Evolutionary conservation across 2,888 invertebrate genomes (phyloP).

Genomic region (Lasioglossum oenotherae): DNA sequence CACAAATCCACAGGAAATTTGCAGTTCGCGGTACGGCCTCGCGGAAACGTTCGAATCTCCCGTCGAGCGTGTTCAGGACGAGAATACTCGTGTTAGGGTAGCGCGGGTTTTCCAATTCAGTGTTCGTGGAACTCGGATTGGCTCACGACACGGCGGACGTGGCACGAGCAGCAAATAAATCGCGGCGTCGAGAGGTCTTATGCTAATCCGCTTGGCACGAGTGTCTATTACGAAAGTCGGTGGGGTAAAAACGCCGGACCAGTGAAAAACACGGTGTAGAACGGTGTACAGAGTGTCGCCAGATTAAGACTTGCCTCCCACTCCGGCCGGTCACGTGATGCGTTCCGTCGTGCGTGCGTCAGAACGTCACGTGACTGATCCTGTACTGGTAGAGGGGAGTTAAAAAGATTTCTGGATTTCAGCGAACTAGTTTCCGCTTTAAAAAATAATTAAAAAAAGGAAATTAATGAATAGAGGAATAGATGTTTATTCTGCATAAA

Average conservation of each 20-base stretch:
- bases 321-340: too few relatives aligned
- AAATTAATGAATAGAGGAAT: too few relatives aligned
- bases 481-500: too few relatives aligned
- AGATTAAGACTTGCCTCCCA: too few relatives aligned
- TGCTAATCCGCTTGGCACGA: slow-evolving; percentile 67
- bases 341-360: too few relatives aligned
- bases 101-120: slow-evolving; percentile 29
- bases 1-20: background rate
- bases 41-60: background rate
- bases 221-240: slow-evolving; percentile 57
- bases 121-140: slow-evolving; percentile 45
- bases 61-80: background rate
- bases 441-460: too few relatives aligned
- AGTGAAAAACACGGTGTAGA: slow-evolving; percentile 5
- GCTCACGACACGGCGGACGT: slow-evolving; percentile 49
- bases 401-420: too few relatives aligned
- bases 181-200: slow-evolving; percentile 61
- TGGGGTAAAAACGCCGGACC: background rate
- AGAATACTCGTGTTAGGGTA: background rate
- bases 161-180: slow-evolving; percentile 65
- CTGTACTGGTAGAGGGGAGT: too few relatives aligned
- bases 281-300: background rate
- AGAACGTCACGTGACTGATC: too few relatives aligned
- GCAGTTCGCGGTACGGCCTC: background rate
- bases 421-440: too few relatives aligned